Evolutionary conservation across 2,888 invertebrate species (phyloP).

Genomic region (Melangyna quadrimaculata): DNA sequence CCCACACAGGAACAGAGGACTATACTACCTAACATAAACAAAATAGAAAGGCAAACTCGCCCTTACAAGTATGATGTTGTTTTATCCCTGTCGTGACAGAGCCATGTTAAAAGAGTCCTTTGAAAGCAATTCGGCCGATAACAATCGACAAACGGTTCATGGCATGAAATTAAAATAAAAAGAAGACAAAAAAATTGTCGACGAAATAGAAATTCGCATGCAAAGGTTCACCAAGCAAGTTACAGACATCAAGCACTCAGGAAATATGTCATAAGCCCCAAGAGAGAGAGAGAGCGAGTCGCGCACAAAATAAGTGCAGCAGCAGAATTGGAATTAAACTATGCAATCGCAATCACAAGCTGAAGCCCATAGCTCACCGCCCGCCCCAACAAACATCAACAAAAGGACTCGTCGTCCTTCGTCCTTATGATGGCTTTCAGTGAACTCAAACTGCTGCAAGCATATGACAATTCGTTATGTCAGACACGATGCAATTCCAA

Average conservation of each 20-base stretch:
- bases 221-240: constrained; percentile 47
- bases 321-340: constrained; percentile 56
- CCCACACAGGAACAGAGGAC: neutral
- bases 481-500: constrained; percentile 56
- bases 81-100: constrained; percentile 44
- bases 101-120: constrained; percentile 46
- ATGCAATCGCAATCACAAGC: constrained; percentile 14
- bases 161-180: constrained; percentile 9
- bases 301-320: constrained; percentile 41
- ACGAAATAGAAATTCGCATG: constrained; percentile 5
- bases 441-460: constrained; percentile 39
- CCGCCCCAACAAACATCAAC: constrained; percentile 40
- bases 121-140: constrained; percentile 59
- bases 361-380: neutral
- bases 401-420: constrained; percentile 46
- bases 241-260: constrained; percentile 41
- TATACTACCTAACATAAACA: no score
- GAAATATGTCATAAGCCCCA: constrained; percentile 39
- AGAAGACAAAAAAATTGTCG: neutral
- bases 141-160: constrained; percentile 54
- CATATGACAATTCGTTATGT: constrained; percentile 58
- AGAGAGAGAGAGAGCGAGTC: no score
- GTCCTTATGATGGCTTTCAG: neutral
- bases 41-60: constrained; percentile 9
- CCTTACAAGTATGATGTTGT: constrained; percentile 32